Evolutionary conservation across 2,888 invertebrate genomes (phyloP).

Genomic region (Agapostemon virescens): DNA sequence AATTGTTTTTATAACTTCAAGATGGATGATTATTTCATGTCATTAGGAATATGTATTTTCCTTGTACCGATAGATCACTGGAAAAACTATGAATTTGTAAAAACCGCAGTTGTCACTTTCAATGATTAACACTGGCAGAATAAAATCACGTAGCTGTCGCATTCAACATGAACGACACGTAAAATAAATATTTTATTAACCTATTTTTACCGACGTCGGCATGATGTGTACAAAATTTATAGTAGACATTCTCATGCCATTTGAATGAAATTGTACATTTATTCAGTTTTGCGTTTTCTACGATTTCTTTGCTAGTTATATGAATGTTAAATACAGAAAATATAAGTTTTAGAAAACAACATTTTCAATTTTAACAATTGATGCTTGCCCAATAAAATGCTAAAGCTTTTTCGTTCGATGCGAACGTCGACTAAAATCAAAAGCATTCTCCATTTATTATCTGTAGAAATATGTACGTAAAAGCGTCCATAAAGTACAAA

Average conservation of each 20-base stretch:
- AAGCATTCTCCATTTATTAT: slow-evolving; percentile 9
- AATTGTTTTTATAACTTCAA: too few species aligned
- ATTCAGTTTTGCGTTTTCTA: too few species aligned
- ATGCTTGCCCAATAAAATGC: not conserved
- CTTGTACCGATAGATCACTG: not conserved
- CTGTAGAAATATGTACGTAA: not conserved
- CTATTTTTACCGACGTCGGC: not conserved
- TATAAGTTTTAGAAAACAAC: not conserved
- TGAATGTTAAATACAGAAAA: too few species aligned
- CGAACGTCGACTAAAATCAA: not conserved
- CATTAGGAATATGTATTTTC: too few species aligned
- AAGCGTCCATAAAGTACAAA: slow-evolving; percentile 19
- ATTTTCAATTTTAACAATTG: not conserved
- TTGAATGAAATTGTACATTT: not conserved
- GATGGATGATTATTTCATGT: too few species aligned
- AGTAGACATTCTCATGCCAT: not conserved
- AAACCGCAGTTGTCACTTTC: not conserved
- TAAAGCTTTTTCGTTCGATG: not conserved
- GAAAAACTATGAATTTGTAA: not conserved
- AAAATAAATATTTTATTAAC: not conserved
- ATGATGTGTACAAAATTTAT: not conserved
- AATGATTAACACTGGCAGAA: not conserved
- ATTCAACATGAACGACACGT: not conserved
- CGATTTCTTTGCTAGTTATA: too few species aligned
- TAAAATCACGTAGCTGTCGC: not conserved